Conservation (phyloP, 2,888 invertebrate species). For the Pterobdella sp. region DNA sequence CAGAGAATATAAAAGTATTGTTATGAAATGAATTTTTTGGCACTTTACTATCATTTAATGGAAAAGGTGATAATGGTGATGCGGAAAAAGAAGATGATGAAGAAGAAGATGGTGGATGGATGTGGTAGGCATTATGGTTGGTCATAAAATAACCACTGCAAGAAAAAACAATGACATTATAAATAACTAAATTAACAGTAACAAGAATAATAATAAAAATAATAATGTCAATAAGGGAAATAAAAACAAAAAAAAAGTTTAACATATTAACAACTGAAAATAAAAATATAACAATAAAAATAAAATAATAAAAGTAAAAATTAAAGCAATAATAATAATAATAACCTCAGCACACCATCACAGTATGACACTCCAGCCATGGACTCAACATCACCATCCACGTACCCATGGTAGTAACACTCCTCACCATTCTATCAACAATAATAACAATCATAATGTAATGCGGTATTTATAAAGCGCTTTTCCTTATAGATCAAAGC, state of each 20-base stretch:
- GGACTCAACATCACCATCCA: conserved; percentile 11
- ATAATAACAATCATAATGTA: neutral
- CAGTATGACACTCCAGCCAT: conserved; percentile 16
- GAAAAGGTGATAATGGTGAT: neutral
- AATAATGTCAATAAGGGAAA: too few relatives aligned
- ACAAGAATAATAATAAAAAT: too few relatives aligned
- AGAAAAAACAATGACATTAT: too few relatives aligned
- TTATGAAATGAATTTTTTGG: conserved; percentile 19
- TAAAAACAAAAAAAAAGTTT: too few relatives aligned
- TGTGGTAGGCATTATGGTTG: conserved; percentile 13
- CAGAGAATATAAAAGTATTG: neutral
- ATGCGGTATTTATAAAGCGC: too few relatives aligned
- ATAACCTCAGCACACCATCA: conserved; percentile 12
- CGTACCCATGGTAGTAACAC: conserved; percentile 19
- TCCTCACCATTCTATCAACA: neutral
- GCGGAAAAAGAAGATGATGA: conserved; percentile 13
- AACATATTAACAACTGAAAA: too few relatives aligned
- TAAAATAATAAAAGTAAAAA: neutral
- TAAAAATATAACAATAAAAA: neutral
- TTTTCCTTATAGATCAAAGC: too few relatives aligned
- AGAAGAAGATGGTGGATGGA: conserved; percentile 8
- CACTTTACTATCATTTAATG: conserved; percentile 12
- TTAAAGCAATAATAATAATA: neutral
- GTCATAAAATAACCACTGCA: conserved; percentile 24
- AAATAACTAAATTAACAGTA: too few relatives aligned